A percentile compares a stretch with the other conserved stretches of the same genome.
Evolutionary conservation across 2,113 vertebrate genomes (phyloP).

Genomic region (Jacana jacana): DNA sequence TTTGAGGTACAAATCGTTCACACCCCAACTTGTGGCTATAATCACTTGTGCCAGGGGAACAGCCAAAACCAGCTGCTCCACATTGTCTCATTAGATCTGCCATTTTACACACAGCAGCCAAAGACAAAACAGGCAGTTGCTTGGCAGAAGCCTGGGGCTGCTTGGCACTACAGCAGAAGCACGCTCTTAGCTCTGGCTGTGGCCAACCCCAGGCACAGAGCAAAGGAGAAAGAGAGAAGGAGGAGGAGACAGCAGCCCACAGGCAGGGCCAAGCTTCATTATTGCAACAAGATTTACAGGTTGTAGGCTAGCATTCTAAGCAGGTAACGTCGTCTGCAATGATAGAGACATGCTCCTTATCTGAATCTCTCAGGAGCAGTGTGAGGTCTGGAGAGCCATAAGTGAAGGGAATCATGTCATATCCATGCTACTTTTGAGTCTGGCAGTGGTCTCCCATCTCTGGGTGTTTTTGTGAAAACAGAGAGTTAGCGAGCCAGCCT

Average conservation of each 20-base stretch:
- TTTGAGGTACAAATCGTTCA: slow-evolving; percentile 15
- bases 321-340: not conserved
- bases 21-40: slow-evolving; percentile 41
- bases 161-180: slow-evolving; percentile 55
- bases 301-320: slow-evolving; percentile 26
- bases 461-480: slow-evolving; percentile 1
- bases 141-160: slow-evolving; percentile 63
- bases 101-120: slow-evolving; percentile 60
- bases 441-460: not conserved
- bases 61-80: slow-evolving; percentile 69
- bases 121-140: slow-evolving; percentile 62
- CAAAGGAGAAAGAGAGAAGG: slow-evolving; percentile 15
- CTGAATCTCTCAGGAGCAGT: not conserved
- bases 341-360: not conserved
- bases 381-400: not conserved
- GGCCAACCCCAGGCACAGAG: slow-evolving; percentile 40
- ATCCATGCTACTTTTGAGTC: not conserved
- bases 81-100: slow-evolving; percentile 69
- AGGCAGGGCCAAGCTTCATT: slow-evolving; percentile 31
- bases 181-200: not conserved
- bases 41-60: slow-evolving; percentile 59
- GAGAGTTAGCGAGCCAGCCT: not conserved
- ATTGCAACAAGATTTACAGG: slow-evolving; percentile 41
- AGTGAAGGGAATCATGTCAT: not conserved
- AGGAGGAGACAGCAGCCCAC: not conserved